Percentiles rank a stretch among this genome's conserved stretches.
These are phyloP conservation scores for Mactromeris polynyma DNA, from an alignment of 2,888 invertebrate genomes.

Conservation along the genomic window DNA sequence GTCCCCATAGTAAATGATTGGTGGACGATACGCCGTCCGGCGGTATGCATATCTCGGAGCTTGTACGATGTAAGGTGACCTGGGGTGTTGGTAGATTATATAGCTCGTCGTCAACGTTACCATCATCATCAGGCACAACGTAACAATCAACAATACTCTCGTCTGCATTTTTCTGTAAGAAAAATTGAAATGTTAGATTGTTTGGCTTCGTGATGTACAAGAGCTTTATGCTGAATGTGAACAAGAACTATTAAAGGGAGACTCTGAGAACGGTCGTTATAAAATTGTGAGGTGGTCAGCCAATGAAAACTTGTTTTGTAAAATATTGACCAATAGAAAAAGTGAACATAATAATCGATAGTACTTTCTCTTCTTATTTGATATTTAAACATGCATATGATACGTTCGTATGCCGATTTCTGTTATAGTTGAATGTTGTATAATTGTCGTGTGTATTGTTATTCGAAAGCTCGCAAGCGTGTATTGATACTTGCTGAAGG, in stretches of 20 bases:
- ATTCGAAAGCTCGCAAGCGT: too few species aligned
- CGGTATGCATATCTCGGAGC: constrained; percentile 27
- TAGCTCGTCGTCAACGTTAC: constrained; percentile 12
- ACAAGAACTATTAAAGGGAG: not conserved
- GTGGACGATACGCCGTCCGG: constrained; percentile 23
- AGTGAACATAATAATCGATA: not conserved
- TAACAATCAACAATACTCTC: not conserved
- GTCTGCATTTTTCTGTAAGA: constrained; percentile 32
- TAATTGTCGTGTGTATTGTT: too few species aligned
- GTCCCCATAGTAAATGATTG: constrained; percentile 48
- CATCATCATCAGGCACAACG: constrained; percentile 3
- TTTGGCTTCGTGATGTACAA: not conserved
- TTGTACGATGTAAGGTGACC: not conserved
- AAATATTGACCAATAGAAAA: too few species aligned
- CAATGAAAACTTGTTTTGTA: too few species aligned
- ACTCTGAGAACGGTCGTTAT: too few species aligned
- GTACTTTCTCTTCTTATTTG: too few species aligned
- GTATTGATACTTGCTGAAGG: too few species aligned
- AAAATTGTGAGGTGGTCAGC: too few species aligned
- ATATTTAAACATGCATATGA: too few species aligned
- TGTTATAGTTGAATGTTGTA: too few species aligned
- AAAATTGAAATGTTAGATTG: not conserved
- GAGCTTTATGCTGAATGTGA: too few species aligned
- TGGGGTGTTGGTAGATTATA: constrained; percentile 27
- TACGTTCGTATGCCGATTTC: not conserved